Conservation (phyloP, 2,797 vertebrate genomes). For the Nannoperca australis region DNA sequence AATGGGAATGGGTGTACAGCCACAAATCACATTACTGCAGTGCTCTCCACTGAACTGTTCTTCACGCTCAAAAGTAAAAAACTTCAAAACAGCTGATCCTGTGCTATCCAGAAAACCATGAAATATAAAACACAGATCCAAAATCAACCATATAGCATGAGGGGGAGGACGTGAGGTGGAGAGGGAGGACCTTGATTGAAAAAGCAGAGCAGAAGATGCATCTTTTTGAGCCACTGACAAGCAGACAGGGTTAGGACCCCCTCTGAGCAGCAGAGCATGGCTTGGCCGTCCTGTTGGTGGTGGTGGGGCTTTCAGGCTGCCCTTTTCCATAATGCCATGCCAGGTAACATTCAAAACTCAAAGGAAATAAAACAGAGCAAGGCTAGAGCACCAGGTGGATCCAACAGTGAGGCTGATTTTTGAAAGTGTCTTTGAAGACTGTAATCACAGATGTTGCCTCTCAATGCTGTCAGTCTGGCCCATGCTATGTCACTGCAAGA, state of each 20-base stretch:
- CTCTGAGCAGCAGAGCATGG: slow-evolving; percentile 44
- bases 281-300: slow-evolving; percentile 44
- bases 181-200: slow-evolving; percentile 32
- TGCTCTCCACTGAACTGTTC: slow-evolving; percentile 19
- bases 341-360: slow-evolving; percentile 70
- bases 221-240: slow-evolving; percentile 59
- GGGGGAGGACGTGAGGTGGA: slow-evolving; percentile 6
- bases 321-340: slow-evolving; percentile 70
- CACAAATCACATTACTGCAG: slow-evolving; percentile 43
- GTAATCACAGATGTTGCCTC: slow-evolving; percentile 58
- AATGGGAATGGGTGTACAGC: slow-evolving; percentile 14
- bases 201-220: slow-evolving; percentile 39
- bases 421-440: slow-evolving; percentile 67
- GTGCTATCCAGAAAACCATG: slow-evolving; percentile 44
- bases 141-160: slow-evolving; percentile 15
- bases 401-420: slow-evolving; percentile 69
- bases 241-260: slow-evolving; percentile 51
- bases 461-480: slow-evolving; percentile 51
- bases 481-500: slow-evolving; percentile 42
- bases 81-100: slow-evolving; percentile 56
- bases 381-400: slow-evolving; percentile 65
- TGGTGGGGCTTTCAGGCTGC: slow-evolving; percentile 64
- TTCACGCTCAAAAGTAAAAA: slow-evolving; percentile 38
- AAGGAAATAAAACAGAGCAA: slow-evolving; percentile 65
- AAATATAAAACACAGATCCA: slow-evolving; percentile 51